Percentiles rank a stretch among this genome's conserved stretches.
phyloP scores from a whole-genome alignment of 1,140 invertebrate species.

The Cyclargus thomasi region DNA sequence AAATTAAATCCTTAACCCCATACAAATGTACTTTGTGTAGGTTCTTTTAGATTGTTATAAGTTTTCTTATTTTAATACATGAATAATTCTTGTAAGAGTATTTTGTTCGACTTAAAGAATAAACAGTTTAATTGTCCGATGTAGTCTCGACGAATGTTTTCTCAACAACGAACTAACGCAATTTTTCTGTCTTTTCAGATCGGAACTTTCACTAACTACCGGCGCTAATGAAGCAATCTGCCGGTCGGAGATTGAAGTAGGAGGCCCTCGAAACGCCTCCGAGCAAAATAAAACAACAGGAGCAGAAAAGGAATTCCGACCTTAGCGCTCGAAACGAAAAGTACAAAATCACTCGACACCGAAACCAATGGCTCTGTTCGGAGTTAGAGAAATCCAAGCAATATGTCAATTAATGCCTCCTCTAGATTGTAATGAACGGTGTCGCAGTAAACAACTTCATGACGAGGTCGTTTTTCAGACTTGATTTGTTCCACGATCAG shows the following conservation, averaged over 20 bases:
- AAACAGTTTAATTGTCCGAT: too few species aligned
- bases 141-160: neutral
- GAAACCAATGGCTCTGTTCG: conserved; percentile 61
- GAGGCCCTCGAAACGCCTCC: conserved; percentile 49
- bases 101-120: too few species aligned
- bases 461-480: conserved; percentile 57
- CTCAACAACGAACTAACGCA: conserved; percentile 8
- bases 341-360: conserved; percentile 32
- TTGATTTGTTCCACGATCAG: conserved; percentile 39
- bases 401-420: conserved; percentile 65
- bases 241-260: conserved; percentile 66
- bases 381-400: conserved; percentile 52
- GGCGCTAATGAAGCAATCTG: conserved; percentile 70
- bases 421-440: conserved; percentile 52
- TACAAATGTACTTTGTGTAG: too few species aligned
- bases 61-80: too few species aligned
- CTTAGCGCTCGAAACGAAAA: conserved; percentile 37
- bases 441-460: conserved; percentile 49
- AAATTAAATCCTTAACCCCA: too few species aligned
- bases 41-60: too few species aligned
- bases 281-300: conserved; percentile 59
- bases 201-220: conserved; percentile 51
- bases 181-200: conserved; percentile 63
- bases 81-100: too few species aligned
- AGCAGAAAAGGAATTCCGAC: conserved; percentile 38